Base-by-base conservation (phyloP, 2,888 invertebrate species). In the Barypeithes pellucidus region DNA sequence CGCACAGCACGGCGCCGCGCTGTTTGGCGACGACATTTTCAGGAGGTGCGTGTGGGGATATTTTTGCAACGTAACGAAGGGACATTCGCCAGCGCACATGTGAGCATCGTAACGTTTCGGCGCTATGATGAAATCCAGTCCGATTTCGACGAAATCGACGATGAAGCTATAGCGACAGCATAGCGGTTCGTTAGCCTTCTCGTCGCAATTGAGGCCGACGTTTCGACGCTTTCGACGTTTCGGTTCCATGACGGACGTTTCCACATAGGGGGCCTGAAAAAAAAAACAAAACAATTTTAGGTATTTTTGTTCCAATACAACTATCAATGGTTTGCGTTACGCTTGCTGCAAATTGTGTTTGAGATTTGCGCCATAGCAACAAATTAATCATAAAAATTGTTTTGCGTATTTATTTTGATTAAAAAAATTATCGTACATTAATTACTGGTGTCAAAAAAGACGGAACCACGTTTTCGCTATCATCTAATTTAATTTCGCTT, bases 51-150 rank as follows among this genome's bases (percentile, higher is more conserved):
- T 96, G 85, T 97, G 95, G 0, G 95, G 93, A 83, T 94, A 94
- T 82, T 93, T 92, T 83, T 95, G 95, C 75, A 96, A 87, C 84
- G 95, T 95, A 62, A 95, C 92, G 86, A 93, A 93, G 0, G 94
- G 94, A 85, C 99, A 99, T 81, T 97, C 96, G 7, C 99, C 98
- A 67, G 95, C 92, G 88, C 99, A 99, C 88, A 97, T 97, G 87
- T 96, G 96, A 7, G 98, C 98, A 82, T 95, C 94, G 88, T 98
- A 99, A 74, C 92, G 90, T 82, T 95, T 96, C 0, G 99, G 99
- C 0, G 97, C 97, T 72, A 99, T 96, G 81, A 99, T 95, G 93
- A 97, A 99, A 84, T 98, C 96, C 97, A 98, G 98, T 24, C 97
- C 97, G 84, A 98, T 97, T 82, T 93, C 92, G 79, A 95, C 94